Evolutionary conservation across 2,113 vertebrate genomes (phyloP).

Genomic region (Rutilus rutilus): DNA sequence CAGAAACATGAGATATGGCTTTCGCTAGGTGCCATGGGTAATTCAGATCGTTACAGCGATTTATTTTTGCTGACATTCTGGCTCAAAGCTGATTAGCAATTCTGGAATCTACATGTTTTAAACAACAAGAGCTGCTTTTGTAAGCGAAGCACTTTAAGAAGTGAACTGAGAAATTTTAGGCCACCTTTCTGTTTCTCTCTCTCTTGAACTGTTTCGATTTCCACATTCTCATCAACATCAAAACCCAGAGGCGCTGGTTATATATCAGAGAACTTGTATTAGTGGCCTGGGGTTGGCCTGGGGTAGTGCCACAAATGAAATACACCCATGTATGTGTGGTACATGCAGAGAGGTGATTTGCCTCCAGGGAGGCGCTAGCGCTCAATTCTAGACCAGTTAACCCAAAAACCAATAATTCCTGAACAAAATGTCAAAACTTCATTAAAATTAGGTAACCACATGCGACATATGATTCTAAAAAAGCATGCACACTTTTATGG

Average conservation of each 20-base stretch:
- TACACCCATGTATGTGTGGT: neutral
- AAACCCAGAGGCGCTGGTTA: constrained; percentile 22
- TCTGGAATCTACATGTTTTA: constrained; percentile 43
- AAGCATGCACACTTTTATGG: neutral
- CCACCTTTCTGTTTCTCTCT: neutral
- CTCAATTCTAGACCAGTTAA: neutral
- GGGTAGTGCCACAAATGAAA: constrained; percentile 30
- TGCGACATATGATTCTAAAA: neutral
- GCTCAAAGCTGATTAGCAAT: constrained; percentile 54
- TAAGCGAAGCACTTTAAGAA: constrained; percentile 41
- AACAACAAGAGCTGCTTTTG: constrained; percentile 49
- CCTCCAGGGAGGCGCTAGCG: neutral
- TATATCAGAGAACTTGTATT: constrained; percentile 33
- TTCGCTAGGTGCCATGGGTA: constrained; percentile 4
- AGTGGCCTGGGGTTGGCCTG: constrained; percentile 28
- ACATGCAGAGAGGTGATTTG: neutral
- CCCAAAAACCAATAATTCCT: neutral
- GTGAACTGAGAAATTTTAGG: constrained; percentile 29
- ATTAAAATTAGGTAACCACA: neutral
- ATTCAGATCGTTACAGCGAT: constrained; percentile 28
- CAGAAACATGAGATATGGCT: constrained; percentile 40
- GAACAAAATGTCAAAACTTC: neutral
- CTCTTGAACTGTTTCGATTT: constrained; percentile 3
- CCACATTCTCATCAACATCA: constrained; percentile 5
- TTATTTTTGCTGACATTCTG: constrained; percentile 45